These are phyloP conservation scores for Galbula dea DNA, from an alignment of 2,113 vertebrate species.

Conservation along the genomic window DNA sequence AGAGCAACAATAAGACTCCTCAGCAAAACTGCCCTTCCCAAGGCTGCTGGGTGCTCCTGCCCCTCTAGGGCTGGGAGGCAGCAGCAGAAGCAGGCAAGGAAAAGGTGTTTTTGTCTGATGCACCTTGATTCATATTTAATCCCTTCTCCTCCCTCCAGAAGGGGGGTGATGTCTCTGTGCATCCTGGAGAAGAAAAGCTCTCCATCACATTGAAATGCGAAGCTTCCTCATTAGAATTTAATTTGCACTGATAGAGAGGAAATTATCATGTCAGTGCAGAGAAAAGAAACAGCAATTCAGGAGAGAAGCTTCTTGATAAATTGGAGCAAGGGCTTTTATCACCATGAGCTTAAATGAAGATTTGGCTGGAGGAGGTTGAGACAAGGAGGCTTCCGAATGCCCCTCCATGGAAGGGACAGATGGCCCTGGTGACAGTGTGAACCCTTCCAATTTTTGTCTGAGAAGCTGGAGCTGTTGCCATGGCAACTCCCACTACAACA, in stretches of 20 bases:
- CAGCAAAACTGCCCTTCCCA: background rate
- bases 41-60: background rate
- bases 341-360: background rate
- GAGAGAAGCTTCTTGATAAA: slow-evolving; percentile 7
- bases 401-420: slow-evolving; percentile 14
- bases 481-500: background rate
- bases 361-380: background rate
- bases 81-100: background rate
- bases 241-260: slow-evolving; percentile 52
- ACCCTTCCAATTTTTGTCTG: background rate
- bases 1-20: background rate
- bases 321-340: background rate
- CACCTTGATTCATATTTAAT: background rate
- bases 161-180: background rate
- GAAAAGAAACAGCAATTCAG: slow-evolving; percentile 17
- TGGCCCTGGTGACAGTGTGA: background rate
- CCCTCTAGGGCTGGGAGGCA: background rate
- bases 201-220: slow-evolving; percentile 42
- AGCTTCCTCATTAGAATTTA: slow-evolving; percentile 64
- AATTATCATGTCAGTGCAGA: slow-evolving; percentile 57
- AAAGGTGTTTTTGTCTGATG: fast-evolving
- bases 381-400: background rate
- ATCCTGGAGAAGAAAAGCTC: background rate
- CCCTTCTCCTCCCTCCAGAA: background rate
- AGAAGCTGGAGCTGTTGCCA: slow-evolving; percentile 2